Percentiles rank a stretch among this genome's conserved stretches.
Evolutionary conservation across 2,113 vertebrate genomes (phyloP).

Genomic region (Polypterus senegalus): DNA sequence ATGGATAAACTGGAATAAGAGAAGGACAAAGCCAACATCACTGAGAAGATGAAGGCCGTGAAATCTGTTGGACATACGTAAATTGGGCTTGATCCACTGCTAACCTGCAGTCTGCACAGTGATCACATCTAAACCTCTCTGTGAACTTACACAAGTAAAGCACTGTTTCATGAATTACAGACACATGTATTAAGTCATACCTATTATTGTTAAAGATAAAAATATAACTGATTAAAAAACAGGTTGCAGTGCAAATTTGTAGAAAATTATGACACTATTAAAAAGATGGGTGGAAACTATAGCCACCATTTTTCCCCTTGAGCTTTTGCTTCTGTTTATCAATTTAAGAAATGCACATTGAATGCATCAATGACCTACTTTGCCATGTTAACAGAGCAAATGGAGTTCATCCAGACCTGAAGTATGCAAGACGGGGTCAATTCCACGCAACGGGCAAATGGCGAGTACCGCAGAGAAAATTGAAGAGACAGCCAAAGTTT

Average conservation of each 20-base stretch:
- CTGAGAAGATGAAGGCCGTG: constrained; percentile 30
- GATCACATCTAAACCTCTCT: not conserved
- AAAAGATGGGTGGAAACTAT: too few relatives aligned
- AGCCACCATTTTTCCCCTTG: too few relatives aligned
- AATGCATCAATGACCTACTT: constrained; percentile 9
- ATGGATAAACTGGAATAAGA: constrained; percentile 36
- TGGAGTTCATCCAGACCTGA: constrained; percentile 33
- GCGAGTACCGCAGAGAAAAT: constrained; percentile 73
- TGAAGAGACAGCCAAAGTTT: constrained; percentile 69
- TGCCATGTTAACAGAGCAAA: constrained; percentile 25
- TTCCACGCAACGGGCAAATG: constrained; percentile 60
- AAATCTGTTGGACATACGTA: constrained; percentile 31
- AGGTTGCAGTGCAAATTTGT: too few relatives aligned
- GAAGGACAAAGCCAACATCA: constrained; percentile 31
- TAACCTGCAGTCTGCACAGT: constrained; percentile 10
- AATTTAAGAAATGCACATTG: not conserved
- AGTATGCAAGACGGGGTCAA: constrained; percentile 46
- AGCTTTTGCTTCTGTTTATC: too few relatives aligned
- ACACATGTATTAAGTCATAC: too few relatives aligned
- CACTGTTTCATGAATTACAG: too few relatives aligned
- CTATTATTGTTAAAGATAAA: too few relatives aligned
- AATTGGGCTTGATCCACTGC: constrained; percentile 19
- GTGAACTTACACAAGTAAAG: too few relatives aligned
- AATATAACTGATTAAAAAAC: too few relatives aligned
- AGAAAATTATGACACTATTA: too few relatives aligned